A percentile compares a stretch with the other conserved stretches of the same genome.
These are phyloP conservation scores for Lepilemur septentrionalis DNA, from an alignment of 2,797 vertebrate species.

Conservation along the genomic window DNA sequence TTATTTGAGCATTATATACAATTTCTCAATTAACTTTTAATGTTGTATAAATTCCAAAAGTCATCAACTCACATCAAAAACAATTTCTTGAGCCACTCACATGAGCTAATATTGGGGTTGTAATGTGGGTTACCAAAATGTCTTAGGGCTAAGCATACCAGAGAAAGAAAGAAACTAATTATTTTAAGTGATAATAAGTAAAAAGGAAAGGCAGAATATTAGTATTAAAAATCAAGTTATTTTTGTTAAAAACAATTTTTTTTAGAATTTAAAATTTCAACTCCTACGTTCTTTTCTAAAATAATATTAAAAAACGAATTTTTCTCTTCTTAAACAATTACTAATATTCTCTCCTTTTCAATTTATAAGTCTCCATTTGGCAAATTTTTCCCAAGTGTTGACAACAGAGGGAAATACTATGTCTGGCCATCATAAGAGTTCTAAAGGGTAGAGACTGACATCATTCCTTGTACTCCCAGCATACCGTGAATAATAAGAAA, in stretches of 20 bases:
- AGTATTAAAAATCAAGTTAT: constrained; percentile 30
- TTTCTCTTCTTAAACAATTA: constrained; percentile 69
- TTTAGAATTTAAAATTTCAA: constrained; percentile 56
- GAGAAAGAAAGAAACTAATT: constrained; percentile 17
- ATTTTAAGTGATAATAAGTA: background rate
- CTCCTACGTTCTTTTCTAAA: constrained; percentile 58
- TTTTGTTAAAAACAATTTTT: constrained; percentile 44
- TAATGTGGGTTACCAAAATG: background rate
- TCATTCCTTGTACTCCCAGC: constrained; percentile 15
- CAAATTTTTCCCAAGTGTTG: constrained; percentile 57
- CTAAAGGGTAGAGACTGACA: constrained; percentile 59
- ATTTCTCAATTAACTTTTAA: constrained; percentile 45
- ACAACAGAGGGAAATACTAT: constrained; percentile 77
- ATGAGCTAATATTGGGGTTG: background rate
- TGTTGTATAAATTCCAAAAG: constrained; percentile 31
- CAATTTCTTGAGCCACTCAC: background rate
- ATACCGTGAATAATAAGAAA: constrained; percentile 62
- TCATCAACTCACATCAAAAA: constrained; percentile 48
- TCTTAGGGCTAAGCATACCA: background rate
- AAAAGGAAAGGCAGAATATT: background rate
- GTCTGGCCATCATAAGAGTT: constrained; percentile 46
- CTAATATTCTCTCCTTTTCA: constrained; percentile 63
- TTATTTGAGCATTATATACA: background rate
- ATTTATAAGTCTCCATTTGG: constrained; percentile 58
- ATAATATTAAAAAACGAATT: constrained; percentile 57